Evolutionary conservation across 2,113 vertebrate species (phyloP).

Genomic region (Peromyscus californicus): DNA sequence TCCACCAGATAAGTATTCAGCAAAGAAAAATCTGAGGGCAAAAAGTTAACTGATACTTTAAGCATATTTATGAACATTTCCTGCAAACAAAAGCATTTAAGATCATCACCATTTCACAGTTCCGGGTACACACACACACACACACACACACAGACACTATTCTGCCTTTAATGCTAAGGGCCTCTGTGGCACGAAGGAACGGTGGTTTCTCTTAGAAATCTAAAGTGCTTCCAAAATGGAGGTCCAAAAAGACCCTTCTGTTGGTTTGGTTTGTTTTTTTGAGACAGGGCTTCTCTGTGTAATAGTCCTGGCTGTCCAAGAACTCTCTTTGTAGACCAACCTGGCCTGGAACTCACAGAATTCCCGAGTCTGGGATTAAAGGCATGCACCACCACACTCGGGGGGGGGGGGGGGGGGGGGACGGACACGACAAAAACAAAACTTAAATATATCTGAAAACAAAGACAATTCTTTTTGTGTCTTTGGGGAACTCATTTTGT

Average conservation of each 20-base stretch:
- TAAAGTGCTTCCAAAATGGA: conserved; percentile 42
- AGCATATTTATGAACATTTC: conserved; percentile 57
- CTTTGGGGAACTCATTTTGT: not conserved
- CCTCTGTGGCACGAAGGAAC: conserved; percentile 39
- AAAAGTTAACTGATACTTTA: conserved; percentile 70
- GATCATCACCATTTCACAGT: conserved; percentile 47
- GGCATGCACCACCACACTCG: not conserved
- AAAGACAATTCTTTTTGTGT: not conserved
- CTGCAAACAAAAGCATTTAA: conserved; percentile 57
- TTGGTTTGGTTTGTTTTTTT: not conserved
- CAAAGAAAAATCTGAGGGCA: conserved; percentile 72
- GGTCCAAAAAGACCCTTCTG: conserved; percentile 23
- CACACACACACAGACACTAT: conserved; percentile 42
- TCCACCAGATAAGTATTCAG: conserved; percentile 52
- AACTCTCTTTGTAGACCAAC: too few species aligned
- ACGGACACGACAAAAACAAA: too few species aligned
- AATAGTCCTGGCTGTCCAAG: not conserved
- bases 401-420: too few species aligned
- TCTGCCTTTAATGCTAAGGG: conserved; percentile 60
- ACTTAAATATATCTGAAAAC: conserved; percentile 25
- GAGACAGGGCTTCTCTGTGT: not conserved
- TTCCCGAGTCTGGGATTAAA: not conserved
- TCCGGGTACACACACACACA: conserved; percentile 50
- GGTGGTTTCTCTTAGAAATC: conserved; percentile 46
- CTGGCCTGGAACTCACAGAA: not conserved